Percentiles rank a stretch among this genome's conserved stretches.
phyloP scores from a whole-genome alignment of 2,113 vertebrate species.

The Cololabis saira region DNA sequence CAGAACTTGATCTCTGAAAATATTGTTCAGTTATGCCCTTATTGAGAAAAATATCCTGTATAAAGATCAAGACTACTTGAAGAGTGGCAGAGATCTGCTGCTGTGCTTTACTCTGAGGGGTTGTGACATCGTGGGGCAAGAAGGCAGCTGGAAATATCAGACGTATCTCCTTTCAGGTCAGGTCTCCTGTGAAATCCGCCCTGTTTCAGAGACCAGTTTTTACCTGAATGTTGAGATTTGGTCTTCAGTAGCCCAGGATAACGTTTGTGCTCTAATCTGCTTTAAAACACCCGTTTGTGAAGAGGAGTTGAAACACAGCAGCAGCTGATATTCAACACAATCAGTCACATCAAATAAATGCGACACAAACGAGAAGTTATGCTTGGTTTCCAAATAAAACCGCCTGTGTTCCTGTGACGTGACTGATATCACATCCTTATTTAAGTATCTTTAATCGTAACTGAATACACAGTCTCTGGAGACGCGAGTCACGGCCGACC shows the following conservation, averaged over 20 bases:
- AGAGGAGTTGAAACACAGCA: slow-evolving; percentile 6
- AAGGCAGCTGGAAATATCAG: slow-evolving; percentile 47
- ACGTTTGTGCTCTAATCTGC: not conserved
- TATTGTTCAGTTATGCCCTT: not conserved
- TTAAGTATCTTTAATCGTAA: slow-evolving; percentile 27
- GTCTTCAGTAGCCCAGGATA: slow-evolving; percentile 11
- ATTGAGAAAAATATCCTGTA: not conserved
- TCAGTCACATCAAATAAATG: slow-evolving; percentile 9
- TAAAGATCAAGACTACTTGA: not conserved
- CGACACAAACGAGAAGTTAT: not conserved
- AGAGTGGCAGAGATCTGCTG: not conserved
- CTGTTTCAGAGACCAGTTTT: not conserved
- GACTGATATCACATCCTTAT: slow-evolving; percentile 16
- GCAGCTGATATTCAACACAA: slow-evolving; percentile 1
- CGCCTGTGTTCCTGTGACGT: not conserved
- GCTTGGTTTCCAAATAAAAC: slow-evolving; percentile 31
- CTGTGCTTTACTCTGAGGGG: slow-evolving; percentile 11
- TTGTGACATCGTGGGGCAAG: slow-evolving; percentile 5
- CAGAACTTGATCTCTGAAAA: no score
- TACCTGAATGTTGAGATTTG: slow-evolving; percentile 29
- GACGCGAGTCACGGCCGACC: not conserved
- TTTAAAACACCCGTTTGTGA: not conserved
- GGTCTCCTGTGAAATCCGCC: slow-evolving; percentile 1
- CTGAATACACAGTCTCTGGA: slow-evolving; percentile 33
- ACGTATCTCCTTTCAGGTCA: slow-evolving; percentile 12